Conservation (phyloP, 1,140 invertebrate genomes). For the Pararge aegeria region DNA sequence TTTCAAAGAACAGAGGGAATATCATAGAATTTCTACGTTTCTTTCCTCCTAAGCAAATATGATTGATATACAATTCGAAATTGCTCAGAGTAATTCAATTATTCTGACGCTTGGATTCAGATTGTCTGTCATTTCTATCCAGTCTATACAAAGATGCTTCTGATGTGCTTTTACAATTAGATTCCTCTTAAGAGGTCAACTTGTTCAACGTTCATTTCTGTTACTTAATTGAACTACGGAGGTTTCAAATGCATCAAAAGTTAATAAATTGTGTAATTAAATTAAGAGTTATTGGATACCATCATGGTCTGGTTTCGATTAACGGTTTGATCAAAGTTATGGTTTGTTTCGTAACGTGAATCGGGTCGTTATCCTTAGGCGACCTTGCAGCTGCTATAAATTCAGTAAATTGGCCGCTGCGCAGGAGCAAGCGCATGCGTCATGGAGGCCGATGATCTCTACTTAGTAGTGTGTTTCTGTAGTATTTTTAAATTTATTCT, state of each 20-base stretch:
- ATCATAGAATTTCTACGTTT: background rate
- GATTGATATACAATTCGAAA: background rate
- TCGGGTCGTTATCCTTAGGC: slow-evolving; percentile 67
- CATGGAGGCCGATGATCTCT: slow-evolving; percentile 58
- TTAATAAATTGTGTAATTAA: background rate
- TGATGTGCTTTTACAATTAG: background rate
- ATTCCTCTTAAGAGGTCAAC: slow-evolving; percentile 13
- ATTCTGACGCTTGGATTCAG: slow-evolving; percentile 46
- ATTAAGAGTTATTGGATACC: background rate
- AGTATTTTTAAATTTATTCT: background rate
- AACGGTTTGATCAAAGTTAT: slow-evolving; percentile 22
- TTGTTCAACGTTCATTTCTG: slow-evolving; percentile 30
- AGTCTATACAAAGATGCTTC: background rate
- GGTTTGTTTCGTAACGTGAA: slow-evolving; percentile 42
- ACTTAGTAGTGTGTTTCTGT: slow-evolving; percentile 29
- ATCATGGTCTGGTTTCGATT: background rate
- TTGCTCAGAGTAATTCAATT: slow-evolving; percentile 47
- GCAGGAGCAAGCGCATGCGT: slow-evolving; percentile 58
- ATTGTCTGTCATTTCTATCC: slow-evolving; percentile 12
- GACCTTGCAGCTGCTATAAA: slow-evolving; percentile 73
- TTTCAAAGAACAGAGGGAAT: too few species aligned
- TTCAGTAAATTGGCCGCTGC: slow-evolving; percentile 59
- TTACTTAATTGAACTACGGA: slow-evolving; percentile 29
- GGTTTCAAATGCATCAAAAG: background rate
- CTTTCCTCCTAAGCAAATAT: background rate